A percentile compares a stretch with the other conserved stretches of the same genome.
Conservation (phyloP, 1,140 invertebrate genomes). For the Arctopsyche grandis region DNA sequence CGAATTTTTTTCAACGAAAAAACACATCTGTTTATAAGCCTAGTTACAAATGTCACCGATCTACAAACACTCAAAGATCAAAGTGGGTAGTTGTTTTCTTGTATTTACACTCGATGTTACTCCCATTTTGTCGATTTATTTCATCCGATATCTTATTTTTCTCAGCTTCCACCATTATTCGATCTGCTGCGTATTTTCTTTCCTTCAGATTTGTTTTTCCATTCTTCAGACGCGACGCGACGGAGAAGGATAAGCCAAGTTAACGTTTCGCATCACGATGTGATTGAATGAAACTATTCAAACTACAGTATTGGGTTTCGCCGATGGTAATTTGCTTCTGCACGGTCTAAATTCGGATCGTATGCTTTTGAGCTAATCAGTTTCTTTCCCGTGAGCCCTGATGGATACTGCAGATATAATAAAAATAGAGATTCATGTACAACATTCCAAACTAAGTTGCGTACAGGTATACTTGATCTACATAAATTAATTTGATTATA, state of each 20-base stretch:
- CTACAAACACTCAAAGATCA: neutral
- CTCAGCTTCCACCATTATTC: neutral
- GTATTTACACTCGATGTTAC: neutral
- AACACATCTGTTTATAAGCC: neutral
- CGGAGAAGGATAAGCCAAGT: neutral
- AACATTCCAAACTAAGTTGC: too few species aligned
- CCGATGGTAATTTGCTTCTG: constrained; percentile 24
- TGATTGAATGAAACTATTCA: constrained; percentile 51
- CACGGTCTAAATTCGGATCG: too few species aligned
- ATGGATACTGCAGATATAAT: too few species aligned
- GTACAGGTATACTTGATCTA: too few species aligned
- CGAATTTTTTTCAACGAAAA: too few species aligned
- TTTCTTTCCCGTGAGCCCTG: too few species aligned
- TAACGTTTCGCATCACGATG: constrained; percentile 2
- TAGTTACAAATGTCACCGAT: neutral
- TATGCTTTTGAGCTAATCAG: too few species aligned
- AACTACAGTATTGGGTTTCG: constrained; percentile 49
- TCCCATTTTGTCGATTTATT: neutral
- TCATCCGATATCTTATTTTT: neutral
- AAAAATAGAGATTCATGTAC: too few species aligned
- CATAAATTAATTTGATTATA: too few species aligned
- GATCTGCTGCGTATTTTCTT: neutral
- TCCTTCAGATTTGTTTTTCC: constrained; percentile 7
- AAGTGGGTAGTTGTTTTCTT: neutral
- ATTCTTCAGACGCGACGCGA: neutral